Conservation (phyloP, 2,888 invertebrate species). For the Crossocerus cetratus region DNA sequence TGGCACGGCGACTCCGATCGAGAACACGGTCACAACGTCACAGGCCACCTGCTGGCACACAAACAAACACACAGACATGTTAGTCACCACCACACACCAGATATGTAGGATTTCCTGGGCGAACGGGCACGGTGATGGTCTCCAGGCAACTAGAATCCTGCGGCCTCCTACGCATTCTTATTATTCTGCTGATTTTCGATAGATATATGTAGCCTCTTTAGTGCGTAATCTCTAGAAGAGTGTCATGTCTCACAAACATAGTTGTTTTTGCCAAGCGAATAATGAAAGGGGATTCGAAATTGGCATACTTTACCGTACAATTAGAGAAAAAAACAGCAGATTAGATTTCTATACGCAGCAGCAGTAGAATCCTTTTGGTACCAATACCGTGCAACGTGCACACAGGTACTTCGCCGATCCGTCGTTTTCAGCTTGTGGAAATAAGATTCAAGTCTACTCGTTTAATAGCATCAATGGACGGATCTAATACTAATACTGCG, state of each 20-base stretch:
- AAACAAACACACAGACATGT: constrained; percentile 77
- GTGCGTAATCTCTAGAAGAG: no score
- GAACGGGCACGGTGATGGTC: constrained; percentile 51
- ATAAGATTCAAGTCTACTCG: constrained; percentile 20
- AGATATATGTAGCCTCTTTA: not conserved
- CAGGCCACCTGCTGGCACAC: constrained; percentile 78
- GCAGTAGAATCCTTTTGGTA: constrained; percentile 18
- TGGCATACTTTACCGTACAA: not conserved
- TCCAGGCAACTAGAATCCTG: constrained; percentile 11
- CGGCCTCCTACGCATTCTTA: constrained; percentile 7
- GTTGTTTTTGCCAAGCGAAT: no score
- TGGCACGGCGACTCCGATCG: constrained; percentile 77
- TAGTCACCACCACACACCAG: constrained; percentile 77
- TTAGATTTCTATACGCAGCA: not conserved
- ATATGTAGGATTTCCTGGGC: constrained; percentile 54
- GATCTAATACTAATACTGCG: no score
- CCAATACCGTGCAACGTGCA: constrained; percentile 53
- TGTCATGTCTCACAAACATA: no score
- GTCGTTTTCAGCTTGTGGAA: constrained; percentile 30
- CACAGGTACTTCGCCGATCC: constrained; percentile 49
- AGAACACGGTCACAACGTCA: constrained; percentile 77
- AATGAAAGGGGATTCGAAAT: no score
- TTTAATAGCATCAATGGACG: not conserved
- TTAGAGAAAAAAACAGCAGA: not conserved
- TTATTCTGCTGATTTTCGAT: not conserved